Base-by-base conservation (phyloP, 2,797 vertebrate species). In the Crotalus adamanteus region DNA sequence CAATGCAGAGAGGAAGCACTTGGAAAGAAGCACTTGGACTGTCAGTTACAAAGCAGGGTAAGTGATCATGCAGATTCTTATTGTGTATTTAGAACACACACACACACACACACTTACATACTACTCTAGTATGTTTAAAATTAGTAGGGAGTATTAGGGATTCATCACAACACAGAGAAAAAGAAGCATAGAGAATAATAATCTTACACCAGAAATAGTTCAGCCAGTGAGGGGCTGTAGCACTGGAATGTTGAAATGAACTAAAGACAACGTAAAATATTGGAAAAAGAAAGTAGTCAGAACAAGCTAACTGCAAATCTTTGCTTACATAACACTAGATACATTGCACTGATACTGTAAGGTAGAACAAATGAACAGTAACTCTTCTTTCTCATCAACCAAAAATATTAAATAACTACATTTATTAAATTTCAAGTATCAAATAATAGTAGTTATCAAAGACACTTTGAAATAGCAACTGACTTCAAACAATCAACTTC, bases 191-290 rank as follows among this genome's bases (percentile, higher is more conserved):
- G 97, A 92, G 94, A 97, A 94, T 97, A 98, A 97, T 97, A 98
- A 99, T 98, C 99, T 99, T 98, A 96, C 98, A 98, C 98, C 96
- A 94, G 98, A 97, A 96, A 98, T 96, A 96, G 97, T 97, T 98
- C 98, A 98, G 98, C 97, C 98, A 98, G 98, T 98, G 97, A 98
- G 97, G 12, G 96, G 98, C 94, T 97, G 98, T 96, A 98, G 98
- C 97, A 98, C 97, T 97, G 98, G 98, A 98, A 97, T 97, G 97
- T 98, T 97, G 98, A 98, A 98, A 96, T 97, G 97, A 96, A 97
- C 98, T 98, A 98, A 97, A 92, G 97, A 98, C 98, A 97, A 97
- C 86, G 87, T 92, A 96, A 96, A 87, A 97, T 94, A 92, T 96
- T 87, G 94, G 96, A 96, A 96, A 61, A 96, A 95, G 97, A 94